Percentiles rank a stretch among this genome's conserved stretches.
Conservation (phyloP, 2,797 vertebrate genomes). For the Urosaurus nigricauda region DNA sequence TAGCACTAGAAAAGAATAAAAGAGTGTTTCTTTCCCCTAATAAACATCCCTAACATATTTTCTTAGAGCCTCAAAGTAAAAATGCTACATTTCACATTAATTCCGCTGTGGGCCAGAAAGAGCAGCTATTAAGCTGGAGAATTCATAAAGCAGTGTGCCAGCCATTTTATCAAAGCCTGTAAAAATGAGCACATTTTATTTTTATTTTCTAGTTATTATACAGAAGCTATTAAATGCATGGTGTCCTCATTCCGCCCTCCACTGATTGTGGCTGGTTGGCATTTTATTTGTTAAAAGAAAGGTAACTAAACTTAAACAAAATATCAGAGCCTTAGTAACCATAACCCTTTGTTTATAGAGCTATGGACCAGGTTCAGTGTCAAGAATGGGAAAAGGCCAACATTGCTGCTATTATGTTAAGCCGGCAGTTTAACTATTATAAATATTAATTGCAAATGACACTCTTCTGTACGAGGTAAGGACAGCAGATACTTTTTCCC, state of each 20-base stretch:
- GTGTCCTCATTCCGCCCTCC: background rate
- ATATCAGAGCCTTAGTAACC: slow-evolving; percentile 10
- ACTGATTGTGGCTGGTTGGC: slow-evolving; percentile 11
- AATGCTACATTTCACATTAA: slow-evolving; percentile 42
- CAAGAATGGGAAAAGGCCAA: background rate
- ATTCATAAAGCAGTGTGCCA: slow-evolving; percentile 54
- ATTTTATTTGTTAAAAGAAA: slow-evolving; percentile 46
- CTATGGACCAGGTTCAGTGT: background rate
- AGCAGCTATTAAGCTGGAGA: slow-evolving; percentile 44
- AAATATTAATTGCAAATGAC: background rate
- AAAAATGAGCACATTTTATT: slow-evolving; percentile 42
- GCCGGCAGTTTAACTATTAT: background rate
- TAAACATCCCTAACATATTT: slow-evolving; percentile 32
- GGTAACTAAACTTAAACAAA: slow-evolving; percentile 19
- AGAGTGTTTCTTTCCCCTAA: slow-evolving; percentile 16
- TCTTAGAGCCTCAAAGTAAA: slow-evolving; percentile 51
- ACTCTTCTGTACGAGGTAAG: background rate
- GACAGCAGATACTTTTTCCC: background rate
- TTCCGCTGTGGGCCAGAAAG: slow-evolving; percentile 50
- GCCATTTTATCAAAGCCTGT: slow-evolving; percentile 45
- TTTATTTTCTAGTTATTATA: slow-evolving; percentile 34
- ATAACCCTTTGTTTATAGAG: background rate
- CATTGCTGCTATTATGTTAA: background rate
- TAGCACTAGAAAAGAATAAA: background rate
- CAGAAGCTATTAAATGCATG: slow-evolving; percentile 42